Base-by-base conservation (phyloP, 2,888 invertebrate species). In the Drosophila mayaguana region DNA sequence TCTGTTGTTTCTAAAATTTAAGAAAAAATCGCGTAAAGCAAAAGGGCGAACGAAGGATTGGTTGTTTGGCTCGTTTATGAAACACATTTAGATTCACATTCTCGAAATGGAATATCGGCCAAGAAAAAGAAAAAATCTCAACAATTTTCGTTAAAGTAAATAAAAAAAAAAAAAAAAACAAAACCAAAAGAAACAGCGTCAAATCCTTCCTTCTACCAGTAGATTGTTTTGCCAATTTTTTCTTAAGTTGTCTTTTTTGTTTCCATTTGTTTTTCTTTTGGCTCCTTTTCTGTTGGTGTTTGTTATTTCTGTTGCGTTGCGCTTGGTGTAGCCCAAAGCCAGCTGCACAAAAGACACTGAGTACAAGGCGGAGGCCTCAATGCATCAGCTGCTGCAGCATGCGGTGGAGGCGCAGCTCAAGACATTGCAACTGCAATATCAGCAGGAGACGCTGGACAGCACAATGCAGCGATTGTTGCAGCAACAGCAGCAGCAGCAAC, bases 401-500 rank as follows among this genome's bases (percentile, higher is more conserved):
- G 87, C 88, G 11, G 78, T 91, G 38, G 89, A 91, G 67, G 89
- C 83, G 22, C 91, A 91, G 75, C 64, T 91, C 11, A 88, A 92
- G 68, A 88, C 67, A 22, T 64, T 91, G 57, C 91, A 92, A 57
- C 77, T 90, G 43, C 92, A 89, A 55, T 87, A 90, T 57, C 89
- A 90, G 34, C 91, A 85, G 62, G 88, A 89, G 60, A 80, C 72
- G 40, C 59, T 89, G 32, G 91, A 89, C 72, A 80, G 71, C 64
- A 80, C 84, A 3, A 71, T 85, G 54, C 81, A 91, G 38, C 84
- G 90, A 9, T 53, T 91, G 56, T 61, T 91, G 34, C 90, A 89
- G 36, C 88, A 89, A 4, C 91, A 92, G 92, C 94, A 70, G 92
- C 93, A 67, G 93, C 83, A 95, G 95, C 91, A 94, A 94, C 68